These are phyloP conservation scores for Mastomys natalensis DNA, from an alignment of 2,113 vertebrate species.

Conservation along the genomic window DNA sequence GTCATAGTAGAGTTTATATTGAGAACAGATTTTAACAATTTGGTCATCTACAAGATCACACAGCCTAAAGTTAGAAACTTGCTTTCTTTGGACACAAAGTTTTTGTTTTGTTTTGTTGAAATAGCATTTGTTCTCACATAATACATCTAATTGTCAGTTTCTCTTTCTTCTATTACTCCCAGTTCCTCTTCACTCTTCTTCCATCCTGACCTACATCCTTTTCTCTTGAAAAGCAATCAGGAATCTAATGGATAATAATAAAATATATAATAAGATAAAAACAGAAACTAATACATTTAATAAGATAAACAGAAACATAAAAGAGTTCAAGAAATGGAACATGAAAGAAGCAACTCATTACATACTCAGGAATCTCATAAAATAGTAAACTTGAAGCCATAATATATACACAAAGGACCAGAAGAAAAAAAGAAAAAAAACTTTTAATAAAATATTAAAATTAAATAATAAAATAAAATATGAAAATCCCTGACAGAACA, in stretches of 20 bases:
- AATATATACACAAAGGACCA: background rate
- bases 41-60: background rate
- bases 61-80: background rate
- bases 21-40: background rate
- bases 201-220: background rate
- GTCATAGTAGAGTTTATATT: background rate
- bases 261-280: background rate
- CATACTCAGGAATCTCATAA: background rate
- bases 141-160: background rate
- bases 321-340: background rate
- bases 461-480: background rate
- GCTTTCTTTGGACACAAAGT: background rate
- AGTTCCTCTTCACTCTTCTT: background rate
- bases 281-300: background rate
- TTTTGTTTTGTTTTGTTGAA: background rate
- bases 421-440: background rate
- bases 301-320: background rate
- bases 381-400: background rate
- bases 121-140: background rate
- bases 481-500: background rate
- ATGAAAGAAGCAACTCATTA: background rate
- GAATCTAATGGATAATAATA: background rate
- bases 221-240: background rate
- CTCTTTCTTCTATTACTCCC: background rate
- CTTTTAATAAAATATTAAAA: background rate